Base-by-base conservation (phyloP, 2,888 invertebrate species). In the Nemurella pictetii region DNA sequence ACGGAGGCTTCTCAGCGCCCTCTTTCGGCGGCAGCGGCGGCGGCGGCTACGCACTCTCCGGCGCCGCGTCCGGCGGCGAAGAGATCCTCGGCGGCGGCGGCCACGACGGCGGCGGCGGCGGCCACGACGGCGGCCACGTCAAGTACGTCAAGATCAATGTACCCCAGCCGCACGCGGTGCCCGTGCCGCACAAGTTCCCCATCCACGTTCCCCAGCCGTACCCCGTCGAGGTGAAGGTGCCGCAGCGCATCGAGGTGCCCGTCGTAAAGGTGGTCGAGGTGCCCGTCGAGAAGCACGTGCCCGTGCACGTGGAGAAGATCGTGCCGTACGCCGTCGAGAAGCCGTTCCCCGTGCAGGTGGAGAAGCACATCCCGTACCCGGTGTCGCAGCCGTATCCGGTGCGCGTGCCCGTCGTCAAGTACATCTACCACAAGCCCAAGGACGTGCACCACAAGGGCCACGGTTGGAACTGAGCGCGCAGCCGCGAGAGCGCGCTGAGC, bases 221-320 rank as follows among this genome's bases (percentile, higher is more conserved):
- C 30, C 95, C 94, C 0, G 94, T 95, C 0, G 94, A 94, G 55
- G 91, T 94, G 0, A 94, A 94, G 0, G 94, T 95, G 0, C 93
- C 94, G 0, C 94, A 94, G 87, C 94, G 94, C 0, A 92, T 95
- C 0, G 94, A 94, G 0, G 93, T 95, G 0, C 95, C 94, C 0
- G 92, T 95, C 2, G 91, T 94, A 36, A 94, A 94, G 88, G 94
- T 94, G 87, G 92, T 95, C 0, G 92, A 93, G 0, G 92, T 95
- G 30, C 94, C 94, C 0, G 93, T 95, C 0, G 95, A 95, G 88
- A 95, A 94, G 88, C 94, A 94, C 29, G 94, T 95, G 2, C 95
- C 95, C 0, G 94, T 94, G 88, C 93, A 94, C 0, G 94, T 95
- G 0, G 94, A 94, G 87, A 94, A 92, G 88, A 90, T 91, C 1